Evolutionary conservation across 2,113 vertebrate species (phyloP).

Genomic region (Ploceus nigricollis): DNA sequence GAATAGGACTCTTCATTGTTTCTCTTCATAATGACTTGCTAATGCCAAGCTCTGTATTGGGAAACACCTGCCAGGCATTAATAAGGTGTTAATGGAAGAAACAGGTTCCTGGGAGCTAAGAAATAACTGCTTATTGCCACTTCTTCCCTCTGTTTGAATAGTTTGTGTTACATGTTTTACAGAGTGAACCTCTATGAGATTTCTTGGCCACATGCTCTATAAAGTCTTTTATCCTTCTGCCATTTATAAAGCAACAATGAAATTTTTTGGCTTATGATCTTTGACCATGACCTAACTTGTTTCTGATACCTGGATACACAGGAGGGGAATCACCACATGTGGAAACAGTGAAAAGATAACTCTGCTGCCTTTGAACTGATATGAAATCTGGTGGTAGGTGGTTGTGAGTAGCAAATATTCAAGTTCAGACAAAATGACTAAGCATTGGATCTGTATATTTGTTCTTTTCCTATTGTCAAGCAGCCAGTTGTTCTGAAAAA

Average conservation of each 20-base stretch:
- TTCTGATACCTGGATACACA: background rate
- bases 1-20: background rate
- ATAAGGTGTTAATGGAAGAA: background rate
- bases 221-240: background rate
- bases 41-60: background rate
- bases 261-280: background rate
- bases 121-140: background rate
- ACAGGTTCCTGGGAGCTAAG: background rate
- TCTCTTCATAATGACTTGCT: background rate
- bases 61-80: background rate
- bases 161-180: background rate
- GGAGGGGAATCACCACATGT: background rate
- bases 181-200: background rate
- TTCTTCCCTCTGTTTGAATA: background rate
- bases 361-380: background rate
- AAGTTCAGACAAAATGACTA: background rate
- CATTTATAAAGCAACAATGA: background rate
- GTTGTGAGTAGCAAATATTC: background rate
- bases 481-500: background rate
- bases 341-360: background rate
- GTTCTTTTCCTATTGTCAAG: background rate
- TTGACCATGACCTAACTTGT: background rate
- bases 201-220: background rate
- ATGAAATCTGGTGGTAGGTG: background rate
- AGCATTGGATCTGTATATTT: background rate